Evolutionary conservation across 1,140 invertebrate species (phyloP).

Genomic region (Leptestheria dahalacensis): DNA sequence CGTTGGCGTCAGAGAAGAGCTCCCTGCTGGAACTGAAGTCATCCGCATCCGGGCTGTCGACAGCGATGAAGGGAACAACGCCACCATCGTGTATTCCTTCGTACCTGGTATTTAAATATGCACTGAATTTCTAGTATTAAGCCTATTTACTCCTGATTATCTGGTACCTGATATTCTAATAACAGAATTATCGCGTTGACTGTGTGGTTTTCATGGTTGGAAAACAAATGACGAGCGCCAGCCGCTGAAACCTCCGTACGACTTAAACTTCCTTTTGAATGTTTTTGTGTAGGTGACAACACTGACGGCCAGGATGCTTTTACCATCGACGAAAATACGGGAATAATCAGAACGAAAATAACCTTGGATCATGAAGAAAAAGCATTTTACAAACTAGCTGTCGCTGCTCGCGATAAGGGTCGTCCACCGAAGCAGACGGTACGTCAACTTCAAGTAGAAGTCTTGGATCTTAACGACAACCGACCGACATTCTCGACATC

Average conservation of each 20-base stretch:
- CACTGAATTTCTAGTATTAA: background rate
- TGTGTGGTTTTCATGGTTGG: no score
- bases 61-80: constrained; percentile 71
- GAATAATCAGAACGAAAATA: constrained; percentile 70
- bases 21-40: constrained; percentile 68
- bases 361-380: constrained; percentile 81
- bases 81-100: constrained; percentile 71
- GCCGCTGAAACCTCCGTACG: no score
- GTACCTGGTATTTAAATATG: constrained; percentile 41
- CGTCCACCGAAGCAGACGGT: constrained; percentile 60
- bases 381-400: constrained; percentile 64
- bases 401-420: constrained; percentile 74
- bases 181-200: no score
- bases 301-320: constrained; percentile 70
- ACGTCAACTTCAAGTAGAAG: constrained; percentile 66
- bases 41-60: constrained; percentile 70
- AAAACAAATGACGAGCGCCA: no score
- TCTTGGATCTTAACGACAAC: constrained; percentile 78
- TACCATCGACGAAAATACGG: constrained; percentile 66
- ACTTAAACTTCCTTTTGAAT: background rate
- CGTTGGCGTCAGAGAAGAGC: constrained; percentile 72
- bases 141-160: no score
- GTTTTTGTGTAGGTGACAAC: constrained; percentile 34
- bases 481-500: constrained; percentile 78
- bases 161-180: no score